Percentiles rank a stretch among this genome's conserved stretches.
phyloP scores from a whole-genome alignment of 2,888 invertebrate genomes.

The Cerceris ruficornis region DNA sequence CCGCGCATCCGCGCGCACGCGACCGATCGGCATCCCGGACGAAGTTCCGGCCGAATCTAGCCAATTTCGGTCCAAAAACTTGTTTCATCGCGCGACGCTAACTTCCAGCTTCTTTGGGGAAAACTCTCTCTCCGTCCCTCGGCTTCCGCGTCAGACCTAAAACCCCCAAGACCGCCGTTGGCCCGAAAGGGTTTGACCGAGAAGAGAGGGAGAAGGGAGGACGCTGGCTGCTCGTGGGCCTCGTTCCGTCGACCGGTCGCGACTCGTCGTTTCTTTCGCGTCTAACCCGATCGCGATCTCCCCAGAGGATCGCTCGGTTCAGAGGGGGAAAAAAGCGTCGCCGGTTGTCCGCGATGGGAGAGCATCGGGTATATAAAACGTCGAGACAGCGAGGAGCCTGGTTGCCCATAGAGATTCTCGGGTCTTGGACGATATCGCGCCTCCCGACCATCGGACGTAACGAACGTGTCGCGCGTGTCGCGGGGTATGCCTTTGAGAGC shows the following conservation, averaged over 20 bases:
- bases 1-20: neutral
- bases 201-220: too few relatives aligned
- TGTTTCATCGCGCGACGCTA: neutral
- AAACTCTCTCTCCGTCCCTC: neutral
- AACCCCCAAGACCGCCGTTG: too few relatives aligned
- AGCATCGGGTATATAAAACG: constrained; percentile 53
- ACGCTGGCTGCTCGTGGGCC: too few relatives aligned
- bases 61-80: too few relatives aligned
- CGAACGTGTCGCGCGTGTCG: too few relatives aligned
- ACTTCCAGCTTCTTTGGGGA: neutral
- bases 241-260: neutral
- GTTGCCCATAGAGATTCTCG: constrained; percentile 36
- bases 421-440: constrained; percentile 28
- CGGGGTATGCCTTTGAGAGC: too few relatives aligned
- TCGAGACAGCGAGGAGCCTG: constrained; percentile 31
- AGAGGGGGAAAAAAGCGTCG: constrained; percentile 49
- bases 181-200: too few relatives aligned
- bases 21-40: neutral
- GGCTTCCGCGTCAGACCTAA: too few relatives aligned
- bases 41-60: neutral
- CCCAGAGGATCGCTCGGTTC: constrained; percentile 16
- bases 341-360: constrained; percentile 17
- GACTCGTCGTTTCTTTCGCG: neutral
- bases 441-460: neutral
- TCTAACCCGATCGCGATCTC: constrained; percentile 10